A percentile compares a stretch with the other conserved stretches of the same genome.
Conservation (phyloP, 2,113 vertebrate species). For the Pseudolaguvia tuberculata region DNA sequence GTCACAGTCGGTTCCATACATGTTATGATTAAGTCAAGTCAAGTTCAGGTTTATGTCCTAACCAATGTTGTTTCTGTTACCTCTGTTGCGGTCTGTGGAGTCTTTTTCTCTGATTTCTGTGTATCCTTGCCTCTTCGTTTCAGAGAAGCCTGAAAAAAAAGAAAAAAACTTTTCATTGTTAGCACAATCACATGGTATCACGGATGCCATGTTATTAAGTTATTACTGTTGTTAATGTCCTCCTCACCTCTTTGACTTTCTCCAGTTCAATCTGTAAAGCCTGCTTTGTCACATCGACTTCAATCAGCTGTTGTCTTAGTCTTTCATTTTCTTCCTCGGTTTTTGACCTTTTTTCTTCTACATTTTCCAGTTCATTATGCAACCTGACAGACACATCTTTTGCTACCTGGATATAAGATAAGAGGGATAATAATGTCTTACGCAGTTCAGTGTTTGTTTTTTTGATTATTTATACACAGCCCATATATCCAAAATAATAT, state of each 20-base stretch:
- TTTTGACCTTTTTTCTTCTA: conserved; percentile 93
- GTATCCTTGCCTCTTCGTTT: conserved; percentile 94
- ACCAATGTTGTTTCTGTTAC: too few relatives aligned
- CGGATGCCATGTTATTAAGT: neutral
- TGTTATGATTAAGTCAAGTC: too few relatives aligned
- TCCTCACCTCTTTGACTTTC: conserved; percentile 90
- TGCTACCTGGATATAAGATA: conserved; percentile 79
- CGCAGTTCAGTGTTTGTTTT: neutral
- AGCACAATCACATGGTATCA: neutral
- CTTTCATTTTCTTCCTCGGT: conserved; percentile 98
- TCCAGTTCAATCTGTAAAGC: conserved; percentile 93
- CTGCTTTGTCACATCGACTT: conserved; percentile 93
- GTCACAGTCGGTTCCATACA: too few relatives aligned
- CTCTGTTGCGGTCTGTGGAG: conserved; percentile 84
- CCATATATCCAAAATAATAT: too few relatives aligned
- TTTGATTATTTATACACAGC: neutral
- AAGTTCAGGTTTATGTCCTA: too few relatives aligned
- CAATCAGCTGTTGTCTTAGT: conserved; percentile 89
- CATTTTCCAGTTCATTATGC: conserved; percentile 94
- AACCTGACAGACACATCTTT: conserved; percentile 96
- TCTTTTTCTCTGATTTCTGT: conserved; percentile 85
- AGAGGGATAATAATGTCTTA: neutral
- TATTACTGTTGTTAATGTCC: neutral
- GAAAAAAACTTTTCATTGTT: neutral
- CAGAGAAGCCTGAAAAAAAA: conserved; percentile 76